These are phyloP conservation scores for Cotesia vestalis DNA, from an alignment of 1,140 invertebrate species.

Conservation along the genomic window DNA sequence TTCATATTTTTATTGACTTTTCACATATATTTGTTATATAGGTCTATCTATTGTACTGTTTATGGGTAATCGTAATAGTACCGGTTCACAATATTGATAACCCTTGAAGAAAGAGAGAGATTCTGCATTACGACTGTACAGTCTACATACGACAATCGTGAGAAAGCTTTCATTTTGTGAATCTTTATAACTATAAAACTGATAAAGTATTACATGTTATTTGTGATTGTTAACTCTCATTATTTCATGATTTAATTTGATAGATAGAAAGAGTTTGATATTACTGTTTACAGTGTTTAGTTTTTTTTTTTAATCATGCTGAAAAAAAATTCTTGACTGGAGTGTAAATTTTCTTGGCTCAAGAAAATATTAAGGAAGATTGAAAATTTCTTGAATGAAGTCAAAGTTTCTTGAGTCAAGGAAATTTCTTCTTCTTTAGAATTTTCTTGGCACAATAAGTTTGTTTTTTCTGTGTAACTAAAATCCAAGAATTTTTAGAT, in stretches of 20 bases:
- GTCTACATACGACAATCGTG: slow-evolving; percentile 21
- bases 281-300: no score
- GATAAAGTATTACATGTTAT: background rate
- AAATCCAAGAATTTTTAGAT: no score
- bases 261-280: no score
- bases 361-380: no score
- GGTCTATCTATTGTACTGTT: slow-evolving; percentile 24
- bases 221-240: background rate
- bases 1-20: background rate
- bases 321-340: no score
- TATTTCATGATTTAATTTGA: slow-evolving; percentile 3
- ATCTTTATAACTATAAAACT: slow-evolving; percentile 13
- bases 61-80: slow-evolving; percentile 14
- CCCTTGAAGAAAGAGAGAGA: background rate
- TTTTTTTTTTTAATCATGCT: no score
- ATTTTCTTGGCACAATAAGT: no score
- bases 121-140: slow-evolving; percentile 9
- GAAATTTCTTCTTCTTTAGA: no score
- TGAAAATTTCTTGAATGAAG: no score
- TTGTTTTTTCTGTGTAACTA: no score
- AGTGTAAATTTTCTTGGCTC: no score
- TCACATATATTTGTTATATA: slow-evolving; percentile 7
- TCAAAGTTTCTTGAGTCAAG: no score
- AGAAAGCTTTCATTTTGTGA: slow-evolving; percentile 28
- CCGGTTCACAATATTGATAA: slow-evolving; percentile 32